Conservation (phyloP, 2,888 invertebrate genomes). For the Neoascia interrupta region DNA sequence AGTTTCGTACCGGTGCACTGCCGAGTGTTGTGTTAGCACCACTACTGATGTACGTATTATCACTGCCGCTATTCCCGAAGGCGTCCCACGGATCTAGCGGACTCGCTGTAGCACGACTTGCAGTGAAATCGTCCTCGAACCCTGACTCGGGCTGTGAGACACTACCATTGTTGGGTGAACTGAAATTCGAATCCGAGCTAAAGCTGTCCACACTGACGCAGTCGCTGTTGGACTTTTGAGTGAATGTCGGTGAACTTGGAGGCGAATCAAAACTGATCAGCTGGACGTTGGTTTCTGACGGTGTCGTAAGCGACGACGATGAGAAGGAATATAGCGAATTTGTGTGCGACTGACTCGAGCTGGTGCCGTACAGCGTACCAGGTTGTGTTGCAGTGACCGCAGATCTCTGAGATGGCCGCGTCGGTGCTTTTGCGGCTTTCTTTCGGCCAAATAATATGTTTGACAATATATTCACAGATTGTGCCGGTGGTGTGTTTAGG, state of each 20-base stretch:
- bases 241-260: conserved; percentile 87
- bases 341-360: conserved; percentile 44
- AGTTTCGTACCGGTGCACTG: conserved; percentile 76
- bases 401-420: conserved; percentile 34
- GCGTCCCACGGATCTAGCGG: conserved; percentile 79
- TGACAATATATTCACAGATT: conserved; percentile 75
- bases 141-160: conserved; percentile 88
- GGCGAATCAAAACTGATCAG: conserved; percentile 87
- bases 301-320: conserved; percentile 3
- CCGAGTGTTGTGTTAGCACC: conserved; percentile 75
- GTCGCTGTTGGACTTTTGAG: conserved; percentile 87
- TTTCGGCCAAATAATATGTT: conserved; percentile 78
- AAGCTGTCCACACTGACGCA: conserved; percentile 88
- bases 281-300: conserved; percentile 75
- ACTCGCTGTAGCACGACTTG: conserved; percentile 80
- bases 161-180: conserved; percentile 81
- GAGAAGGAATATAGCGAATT: conserved; percentile 55
- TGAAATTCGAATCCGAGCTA: conserved; percentile 86
- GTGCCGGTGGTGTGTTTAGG: conserved; percentile 71
- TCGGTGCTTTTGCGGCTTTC: conserved; percentile 71
- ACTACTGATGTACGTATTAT: conserved; percentile 59
- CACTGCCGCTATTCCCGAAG: conserved; percentile 72
- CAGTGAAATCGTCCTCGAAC: conserved; percentile 88
- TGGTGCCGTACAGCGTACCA: conserved; percentile 21
- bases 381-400: conserved; percentile 14